Evolutionary conservation across 2,888 invertebrate genomes (phyloP).

Genomic region (Arctia plantaginis): DNA sequence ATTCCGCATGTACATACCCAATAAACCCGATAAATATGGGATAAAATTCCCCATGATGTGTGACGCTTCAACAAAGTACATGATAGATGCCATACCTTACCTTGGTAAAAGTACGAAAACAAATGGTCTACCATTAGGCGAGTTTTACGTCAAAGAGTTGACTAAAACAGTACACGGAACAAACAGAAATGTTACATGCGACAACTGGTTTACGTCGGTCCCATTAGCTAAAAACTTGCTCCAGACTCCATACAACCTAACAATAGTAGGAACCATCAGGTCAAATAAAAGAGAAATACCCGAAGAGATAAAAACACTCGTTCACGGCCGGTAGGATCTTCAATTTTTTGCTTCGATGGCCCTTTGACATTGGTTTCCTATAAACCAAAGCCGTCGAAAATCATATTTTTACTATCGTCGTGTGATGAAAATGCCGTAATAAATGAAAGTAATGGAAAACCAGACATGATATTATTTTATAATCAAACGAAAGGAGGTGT

Average conservation of each 20-base stretch:
- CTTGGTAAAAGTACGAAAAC: too few relatives aligned
- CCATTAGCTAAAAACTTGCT: too few relatives aligned
- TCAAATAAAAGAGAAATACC: constrained; percentile 52
- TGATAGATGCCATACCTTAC: too few relatives aligned
- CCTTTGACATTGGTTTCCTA: constrained; percentile 53
- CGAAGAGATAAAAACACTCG: constrained; percentile 42
- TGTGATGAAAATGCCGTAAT: constrained; percentile 21
- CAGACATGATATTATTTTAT: constrained; percentile 44
- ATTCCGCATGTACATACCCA: too few relatives aligned
- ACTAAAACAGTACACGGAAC: too few relatives aligned
- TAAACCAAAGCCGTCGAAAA: constrained; percentile 50
- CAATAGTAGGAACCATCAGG: constrained; percentile 18
- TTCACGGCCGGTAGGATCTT: constrained; percentile 47
- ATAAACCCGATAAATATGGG: too few relatives aligned
- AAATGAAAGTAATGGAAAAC: constrained; percentile 23
- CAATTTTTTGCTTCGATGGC: constrained; percentile 52
- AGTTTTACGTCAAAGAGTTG: too few relatives aligned
- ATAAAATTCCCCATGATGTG: too few relatives aligned
- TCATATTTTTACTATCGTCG: constrained; percentile 34
- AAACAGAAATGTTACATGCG: too few relatives aligned
- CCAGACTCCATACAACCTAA: constrained; percentile 4
- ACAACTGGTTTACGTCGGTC: too few relatives aligned
- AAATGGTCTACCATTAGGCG: too few relatives aligned
- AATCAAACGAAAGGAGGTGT: constrained; percentile 46
- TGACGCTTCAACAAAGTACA: too few relatives aligned